Base-by-base conservation (phyloP, 2,113 vertebrate species). In the Grammomys dolichurus region DNA sequence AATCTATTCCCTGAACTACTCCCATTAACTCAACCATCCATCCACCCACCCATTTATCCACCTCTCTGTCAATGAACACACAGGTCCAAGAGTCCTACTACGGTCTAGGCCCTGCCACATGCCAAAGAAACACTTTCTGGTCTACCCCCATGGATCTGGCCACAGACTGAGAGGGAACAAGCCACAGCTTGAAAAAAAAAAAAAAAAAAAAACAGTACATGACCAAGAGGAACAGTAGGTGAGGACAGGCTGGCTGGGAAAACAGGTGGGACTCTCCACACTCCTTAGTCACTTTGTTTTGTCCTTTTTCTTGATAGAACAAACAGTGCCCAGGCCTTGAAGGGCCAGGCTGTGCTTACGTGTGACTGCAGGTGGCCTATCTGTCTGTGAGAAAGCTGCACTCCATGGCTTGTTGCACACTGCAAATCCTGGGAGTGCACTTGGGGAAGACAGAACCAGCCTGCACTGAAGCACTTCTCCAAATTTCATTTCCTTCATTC, bases 341-440 rank as follows among this genome's bases (percentile, higher is more conserved):
- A 0, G 1, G 60, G 51, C 22, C 16, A 0, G 31, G 48, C 85
- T 17, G 48, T 43, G 20, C 48, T 22, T 40, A 5, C 2, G 31
- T 26, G 58, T 0, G 0, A 16, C 22, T 2, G 26, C 2, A 24
- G 56, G 73, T 40, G 4, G 14, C 87, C 87, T 80, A 86, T 31
- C n/a, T 78, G 2, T 33, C 24, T 28, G 33, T 10, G 2, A 20
- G 56, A n/a, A 33, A 28, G 24, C 63, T 22, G 63, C 4, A 31
- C 7, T 17, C 51, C 0, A 0, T 0, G 12, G 89, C 89, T 40
- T 0, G 0, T 28, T 14, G 33, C 11, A 2, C 11, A 54, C 36
- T 1, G 4, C 7, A 0, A 1, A 58, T 2, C 0, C 54, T 3
- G 0, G 31, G 1, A 46, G 1, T 22, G 67, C 16, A 1, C 7